Conservation (phyloP, 1,140 invertebrate genomes). For the Alviniconcha marisindica region DNA sequence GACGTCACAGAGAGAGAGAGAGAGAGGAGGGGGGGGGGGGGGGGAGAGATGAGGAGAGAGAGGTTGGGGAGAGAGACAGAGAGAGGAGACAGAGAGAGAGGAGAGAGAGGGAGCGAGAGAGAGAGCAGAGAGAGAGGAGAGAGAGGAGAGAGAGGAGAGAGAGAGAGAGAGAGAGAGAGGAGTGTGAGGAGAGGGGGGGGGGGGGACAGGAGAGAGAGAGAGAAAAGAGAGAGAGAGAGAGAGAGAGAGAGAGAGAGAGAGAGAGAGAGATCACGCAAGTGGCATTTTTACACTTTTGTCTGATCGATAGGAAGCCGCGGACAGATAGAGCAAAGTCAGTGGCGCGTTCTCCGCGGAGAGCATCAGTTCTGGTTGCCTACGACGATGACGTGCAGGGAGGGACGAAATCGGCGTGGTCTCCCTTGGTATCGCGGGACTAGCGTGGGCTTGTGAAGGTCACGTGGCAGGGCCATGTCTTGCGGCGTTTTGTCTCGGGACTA, state of each 20-base stretch:
- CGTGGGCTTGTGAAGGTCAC: too few species aligned
- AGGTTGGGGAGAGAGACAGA: background rate
- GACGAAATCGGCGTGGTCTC: background rate
- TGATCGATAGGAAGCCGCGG: too few species aligned
- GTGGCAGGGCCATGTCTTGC: too few species aligned
- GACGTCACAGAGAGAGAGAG: background rate
- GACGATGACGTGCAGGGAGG: background rate
- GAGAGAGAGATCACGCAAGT: background rate
- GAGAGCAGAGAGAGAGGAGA: background rate
- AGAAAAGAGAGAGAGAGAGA: slow-evolving; percentile 24
- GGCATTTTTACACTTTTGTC: background rate
- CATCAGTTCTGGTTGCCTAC: background rate
- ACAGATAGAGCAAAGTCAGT: background rate
- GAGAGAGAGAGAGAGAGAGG: background rate
- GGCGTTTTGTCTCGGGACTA: too few species aligned
- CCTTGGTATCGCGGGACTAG: too few species aligned
- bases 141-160: background rate
- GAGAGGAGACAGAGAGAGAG: background rate
- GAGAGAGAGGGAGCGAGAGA: background rate
- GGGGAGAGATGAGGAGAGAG: background rate
- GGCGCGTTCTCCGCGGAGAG: background rate
- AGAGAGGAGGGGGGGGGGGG: background rate
- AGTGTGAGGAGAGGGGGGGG: too few species aligned
- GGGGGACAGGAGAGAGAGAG: background rate
- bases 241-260: background rate